Conservation (phyloP, 1,140 invertebrate species). For the Cyclargus thomasi region DNA sequence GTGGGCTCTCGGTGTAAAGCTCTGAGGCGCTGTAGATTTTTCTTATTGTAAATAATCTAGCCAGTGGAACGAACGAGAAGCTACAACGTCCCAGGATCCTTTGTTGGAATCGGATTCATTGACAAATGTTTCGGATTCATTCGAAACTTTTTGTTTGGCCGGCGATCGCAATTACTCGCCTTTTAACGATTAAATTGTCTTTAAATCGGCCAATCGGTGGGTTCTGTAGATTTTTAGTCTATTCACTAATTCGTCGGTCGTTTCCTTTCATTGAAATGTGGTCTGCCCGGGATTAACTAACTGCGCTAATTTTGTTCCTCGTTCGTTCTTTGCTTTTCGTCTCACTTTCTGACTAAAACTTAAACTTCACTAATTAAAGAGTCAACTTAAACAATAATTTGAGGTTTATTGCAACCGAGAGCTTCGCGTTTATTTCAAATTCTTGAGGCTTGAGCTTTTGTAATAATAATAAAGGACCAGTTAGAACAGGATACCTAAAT, state of each 20-base stretch:
- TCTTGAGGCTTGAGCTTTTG: too few relatives aligned
- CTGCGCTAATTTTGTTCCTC: too few relatives aligned
- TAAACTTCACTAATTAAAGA: too few relatives aligned
- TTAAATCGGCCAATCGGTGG: background rate
- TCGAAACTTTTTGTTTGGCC: background rate
- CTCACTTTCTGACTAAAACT: too few relatives aligned
- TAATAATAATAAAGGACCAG: too few relatives aligned
- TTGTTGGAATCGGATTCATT: background rate
- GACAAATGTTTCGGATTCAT: background rate
- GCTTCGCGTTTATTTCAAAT: too few relatives aligned
- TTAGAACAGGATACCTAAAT: too few relatives aligned
- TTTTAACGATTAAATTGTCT: conserved; percentile 3
- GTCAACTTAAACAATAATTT: too few relatives aligned
- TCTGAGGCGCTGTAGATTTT: background rate
- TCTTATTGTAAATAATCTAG: conserved; percentile 14
- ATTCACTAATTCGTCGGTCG: background rate
- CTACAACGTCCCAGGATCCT: background rate
- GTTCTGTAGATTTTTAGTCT: background rate
- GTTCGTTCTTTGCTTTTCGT: too few relatives aligned
- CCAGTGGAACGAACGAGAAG: background rate
- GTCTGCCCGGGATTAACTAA: background rate
- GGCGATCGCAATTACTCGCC: background rate
- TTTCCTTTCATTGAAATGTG: background rate
- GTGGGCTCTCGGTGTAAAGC: background rate
- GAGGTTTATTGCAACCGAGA: too few relatives aligned